These are phyloP conservation scores for Scaptomyza pallida DNA, from an alignment of 1,140 invertebrate species.

Conservation along the genomic window DNA sequence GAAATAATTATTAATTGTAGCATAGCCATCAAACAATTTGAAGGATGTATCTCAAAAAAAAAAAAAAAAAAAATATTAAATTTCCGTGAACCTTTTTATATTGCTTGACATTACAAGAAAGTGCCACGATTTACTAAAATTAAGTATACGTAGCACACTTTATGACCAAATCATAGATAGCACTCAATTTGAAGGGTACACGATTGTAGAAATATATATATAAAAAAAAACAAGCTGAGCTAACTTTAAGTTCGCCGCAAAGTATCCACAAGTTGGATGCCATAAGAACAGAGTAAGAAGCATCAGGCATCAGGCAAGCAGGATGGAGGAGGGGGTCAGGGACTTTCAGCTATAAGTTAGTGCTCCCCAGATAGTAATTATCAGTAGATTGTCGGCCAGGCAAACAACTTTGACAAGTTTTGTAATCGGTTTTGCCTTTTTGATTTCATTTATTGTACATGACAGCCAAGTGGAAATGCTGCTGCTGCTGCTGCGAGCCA, in stretches of 20 bases:
- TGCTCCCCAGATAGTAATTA: conserved; percentile 81
- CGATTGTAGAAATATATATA: no score
- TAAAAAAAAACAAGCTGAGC: conserved; percentile 7
- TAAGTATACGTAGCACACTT: neutral
- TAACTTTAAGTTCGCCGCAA: conserved; percentile 34
- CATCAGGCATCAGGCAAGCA: neutral
- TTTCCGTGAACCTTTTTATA: no score
- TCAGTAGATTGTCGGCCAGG: conserved; percentile 72
- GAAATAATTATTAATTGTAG: no score
- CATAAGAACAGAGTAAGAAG: neutral
- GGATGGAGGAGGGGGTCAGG: neutral
- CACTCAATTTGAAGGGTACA: neutral
- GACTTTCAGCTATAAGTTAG: conserved; percentile 65
- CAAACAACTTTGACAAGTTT: conserved; percentile 75
- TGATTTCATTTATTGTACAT: conserved; percentile 72
- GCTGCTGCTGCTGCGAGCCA: neutral
- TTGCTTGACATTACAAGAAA: no score
- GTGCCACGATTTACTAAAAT: no score
- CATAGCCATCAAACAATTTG: no score
- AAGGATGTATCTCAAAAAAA: no score
- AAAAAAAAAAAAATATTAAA: no score
- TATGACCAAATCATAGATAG: neutral
- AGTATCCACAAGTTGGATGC: conserved; percentile 36
- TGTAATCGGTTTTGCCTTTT: conserved; percentile 74
- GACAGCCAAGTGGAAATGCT: conserved; percentile 25